Base-by-base conservation (phyloP, 2,113 vertebrate species). In the Oriolus oriolus region DNA sequence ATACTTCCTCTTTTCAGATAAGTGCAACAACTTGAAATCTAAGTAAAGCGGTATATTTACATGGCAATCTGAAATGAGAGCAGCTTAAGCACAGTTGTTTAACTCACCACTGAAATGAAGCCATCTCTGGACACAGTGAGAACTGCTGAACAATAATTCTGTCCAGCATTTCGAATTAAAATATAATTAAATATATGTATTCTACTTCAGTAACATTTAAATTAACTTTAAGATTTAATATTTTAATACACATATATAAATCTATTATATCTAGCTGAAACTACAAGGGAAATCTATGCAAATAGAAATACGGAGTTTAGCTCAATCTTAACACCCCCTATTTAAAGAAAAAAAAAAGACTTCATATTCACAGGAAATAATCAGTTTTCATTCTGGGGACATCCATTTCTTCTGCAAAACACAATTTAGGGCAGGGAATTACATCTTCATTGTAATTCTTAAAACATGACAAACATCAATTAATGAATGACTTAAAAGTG, bases 31-130 rank as follows among this genome's bases (percentile, higher is more conserved):
- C 45, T 44, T 83, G 85, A 91, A 90, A 90, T 74, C 85, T 83
- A 96, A 73, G 66, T 76, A 95, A 96, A 89, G 92, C 64, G 35
- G 54, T 79, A 90, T 88, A 96, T 96, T 92, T 90, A 93, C 71
- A 95, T 2, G 35, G 69, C 79, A 94, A 88, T 84, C 89, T 73
- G 61, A 92, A 80, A 90, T 13, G 13, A 86, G 85, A 93, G 90
- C 89, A 90, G 88, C 87, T 68, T 64, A 95, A 80, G 66, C 49
- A 89, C 24, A 90, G 41, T 82, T 71, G 52, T 84, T 94, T 86
- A 77, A 92, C 63, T 75, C 78, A 93, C 60, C 95, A 56, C 87
- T 77, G 60, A 84, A 93, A 91, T 12, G 19, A 54, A 91, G 87
- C 16, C 69, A 93, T 17, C 66, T 90, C 27, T 26, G 76, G 85